Base-by-base conservation (phyloP, 2,888 invertebrate genomes). In the Pristionchus exspectatus region DNA sequence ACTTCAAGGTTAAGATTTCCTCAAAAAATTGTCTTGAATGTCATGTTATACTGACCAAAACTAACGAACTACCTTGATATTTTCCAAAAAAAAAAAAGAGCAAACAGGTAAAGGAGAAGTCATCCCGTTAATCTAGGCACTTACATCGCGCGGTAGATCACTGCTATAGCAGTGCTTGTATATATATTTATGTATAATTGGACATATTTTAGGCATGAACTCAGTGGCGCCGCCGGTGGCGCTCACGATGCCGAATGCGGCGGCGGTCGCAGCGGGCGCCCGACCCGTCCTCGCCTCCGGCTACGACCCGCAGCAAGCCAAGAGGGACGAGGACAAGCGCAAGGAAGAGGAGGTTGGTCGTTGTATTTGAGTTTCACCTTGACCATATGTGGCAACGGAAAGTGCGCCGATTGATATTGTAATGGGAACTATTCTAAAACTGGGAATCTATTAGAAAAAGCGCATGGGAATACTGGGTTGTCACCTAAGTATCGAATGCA, bases 291-390 rank as follows among this genome's bases (percentile, higher is more conserved):
- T 44, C n/a, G n/a, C n/a, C 84, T 91, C 74, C 89, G 54, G 74
- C 90, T 87, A 56, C 89, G 27, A 77, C 69, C 24, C 90, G 88
- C 81, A 54, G 54, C 72, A 72, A 59, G 50, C 30, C 5, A 69
- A 38, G 44, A 24, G 59, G 9, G 91, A 91, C 30, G 77, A 90
- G 66, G 91, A 92, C 38, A 90, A 90, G 87, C 81, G 90, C 85
- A 93, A 92, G 90, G 93, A 93, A 72, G 92, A 92, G 90, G 92
- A 93, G 90, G 92, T 92, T n/a, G n/a, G n/a, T 44, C 5, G 24
- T 83, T 72, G 59, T 56, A 27, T 30, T 77, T 85, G 89, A 56
- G 30, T n/a, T 83, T 50, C 74, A 30, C 74, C 33, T 18, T 38
- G 18, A 63, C 5, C 24, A 7, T 63, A 18, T 12, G 9, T 18